Base-by-base conservation (phyloP, 2,797 vertebrate species). In the Picus viridis region DNA sequence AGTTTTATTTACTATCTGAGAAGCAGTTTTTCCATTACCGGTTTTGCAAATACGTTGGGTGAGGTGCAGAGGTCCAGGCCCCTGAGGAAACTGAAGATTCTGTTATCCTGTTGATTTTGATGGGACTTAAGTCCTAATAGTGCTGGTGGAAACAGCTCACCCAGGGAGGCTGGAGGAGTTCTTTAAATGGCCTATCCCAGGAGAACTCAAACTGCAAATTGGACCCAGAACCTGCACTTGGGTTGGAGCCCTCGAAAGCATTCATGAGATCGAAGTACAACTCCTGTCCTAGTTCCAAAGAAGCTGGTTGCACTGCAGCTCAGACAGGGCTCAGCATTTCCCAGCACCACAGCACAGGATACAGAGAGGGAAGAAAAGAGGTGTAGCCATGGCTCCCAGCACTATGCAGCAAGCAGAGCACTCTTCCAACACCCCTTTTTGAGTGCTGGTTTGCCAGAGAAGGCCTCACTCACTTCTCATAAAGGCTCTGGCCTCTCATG, bases 391-490 rank as follows among this genome's bases (percentile, higher is more conserved):
- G 23, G 56, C 34, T 86, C 41, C 54, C 85, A 13, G 1, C 86
- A 74, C 78, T 30, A 12, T 87, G 86, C 14, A 72, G 76, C 17
- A 73, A 56, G 82, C 79, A 43, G 17, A 53, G 20, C 39, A 2
- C 62, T 0, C 4, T 1, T 34, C 29, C 56, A 10, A 1, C 1
- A 3, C 24, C 34, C 61, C n/a, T 30, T 1, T 6, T 65, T 1
- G 2, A 17, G 65, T 24, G 12, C 0, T 9, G 1, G 13, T 49
- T 15, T 6, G 51, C 49, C 7, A 20, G n/a, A 57, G 17, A 4
- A 53, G 73, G 67, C 96, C 98, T 98, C 98, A 99, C 98, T 91
- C 97, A 99, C 98, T 98, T 98, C 96, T 99, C 98, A 59, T 98
- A 99, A 23, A 99, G 92, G 26, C 95, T 97, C 95, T 99, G 98